Percentiles rank a stretch among this genome's conserved stretches.
phyloP scores from a whole-genome alignment of 2,888 invertebrate species.

The Machimus atricapillus region DNA sequence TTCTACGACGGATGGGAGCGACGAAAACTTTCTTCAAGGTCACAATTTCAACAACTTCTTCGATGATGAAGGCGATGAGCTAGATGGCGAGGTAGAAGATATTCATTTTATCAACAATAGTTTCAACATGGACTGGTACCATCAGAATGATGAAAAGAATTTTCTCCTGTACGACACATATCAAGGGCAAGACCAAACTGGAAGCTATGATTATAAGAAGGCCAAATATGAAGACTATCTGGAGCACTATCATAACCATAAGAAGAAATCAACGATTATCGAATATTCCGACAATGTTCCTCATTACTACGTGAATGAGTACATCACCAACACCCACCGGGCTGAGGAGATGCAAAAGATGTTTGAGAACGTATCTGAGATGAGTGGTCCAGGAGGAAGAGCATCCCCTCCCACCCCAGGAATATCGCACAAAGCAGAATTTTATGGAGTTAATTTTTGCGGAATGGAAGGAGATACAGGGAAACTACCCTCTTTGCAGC shows the following conservation, averaged over 20 bases:
- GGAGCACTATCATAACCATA: conserved; percentile 56
- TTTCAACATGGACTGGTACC: conserved; percentile 52
- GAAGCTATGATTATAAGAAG: conserved; percentile 7
- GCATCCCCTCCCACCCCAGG: conserved; percentile 7
- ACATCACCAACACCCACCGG: background rate
- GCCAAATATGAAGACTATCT: conserved; percentile 57
- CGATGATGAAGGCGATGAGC: background rate
- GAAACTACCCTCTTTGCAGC: conserved; percentile 43
- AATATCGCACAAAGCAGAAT: conserved; percentile 12
- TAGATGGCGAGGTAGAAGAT: conserved; percentile 35
- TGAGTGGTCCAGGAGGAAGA: conserved; percentile 27
- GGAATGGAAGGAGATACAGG: conserved; percentile 50
- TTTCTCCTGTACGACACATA: conserved; percentile 24
- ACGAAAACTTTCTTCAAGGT: conserved; percentile 28
- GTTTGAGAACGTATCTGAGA: background rate
- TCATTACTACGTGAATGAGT: conserved; percentile 40
- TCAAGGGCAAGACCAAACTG: background rate
- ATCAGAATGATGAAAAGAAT: conserved; percentile 49
- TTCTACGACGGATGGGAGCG: conserved; percentile 16
- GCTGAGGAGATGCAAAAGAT: background rate
- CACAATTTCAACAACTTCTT: conserved; percentile 1
- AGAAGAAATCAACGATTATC: conserved; percentile 44
- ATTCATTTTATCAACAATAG: conserved; percentile 49
- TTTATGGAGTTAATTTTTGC: conserved; percentile 42
- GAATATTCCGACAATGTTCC: conserved; percentile 37